These are phyloP conservation scores for Lycopodina hypogea DNA, from an alignment of 37 sponge, comb jelly and placozoan species.

Conservation along the genomic window DNA sequence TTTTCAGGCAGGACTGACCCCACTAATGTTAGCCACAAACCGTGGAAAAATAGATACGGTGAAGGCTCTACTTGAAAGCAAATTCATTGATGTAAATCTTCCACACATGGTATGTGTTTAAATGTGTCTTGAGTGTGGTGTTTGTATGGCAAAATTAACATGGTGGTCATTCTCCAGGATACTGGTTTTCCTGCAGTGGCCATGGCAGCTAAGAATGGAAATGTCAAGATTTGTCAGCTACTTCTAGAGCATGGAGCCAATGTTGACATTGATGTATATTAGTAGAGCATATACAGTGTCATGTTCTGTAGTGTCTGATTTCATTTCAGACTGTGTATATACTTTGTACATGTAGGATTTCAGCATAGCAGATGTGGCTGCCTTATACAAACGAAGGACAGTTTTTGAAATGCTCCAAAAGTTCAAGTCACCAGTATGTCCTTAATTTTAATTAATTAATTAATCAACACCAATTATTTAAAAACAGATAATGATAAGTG, in stretches of 20 bases:
- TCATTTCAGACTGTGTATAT: background rate
- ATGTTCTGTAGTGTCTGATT: background rate
- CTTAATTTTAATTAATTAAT: too few species aligned
- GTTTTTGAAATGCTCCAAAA: background rate
- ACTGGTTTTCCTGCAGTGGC: slow-evolving; percentile 13
- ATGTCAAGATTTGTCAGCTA: slow-evolving; percentile 2
- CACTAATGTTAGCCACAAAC: slow-evolving; percentile 25
- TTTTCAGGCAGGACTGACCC: slow-evolving; percentile 8
- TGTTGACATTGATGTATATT: slow-evolving; percentile 4
- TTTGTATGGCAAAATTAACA: too few species aligned
- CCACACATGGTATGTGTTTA: background rate
- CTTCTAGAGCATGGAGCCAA: slow-evolving; percentile 16
- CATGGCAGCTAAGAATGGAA: slow-evolving; percentile 21
- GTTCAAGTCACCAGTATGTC: background rate
- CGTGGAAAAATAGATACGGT: background rate
- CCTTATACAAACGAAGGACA: background rate
- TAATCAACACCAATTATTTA: too few species aligned
- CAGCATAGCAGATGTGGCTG: slow-evolving; percentile 12
- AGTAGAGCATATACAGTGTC: background rate
- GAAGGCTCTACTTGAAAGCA: slow-evolving; percentile 2
- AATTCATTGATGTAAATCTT: slow-evolving; percentile 14
- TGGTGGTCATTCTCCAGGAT: background rate
- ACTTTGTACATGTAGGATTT: background rate
- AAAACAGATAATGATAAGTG: too few species aligned
- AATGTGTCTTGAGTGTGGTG: background rate